Percentiles rank a stretch among this genome's conserved stretches.
phyloP scores from a whole-genome alignment of 2,888 invertebrate genomes.

The Ectobius pallidus region DNA sequence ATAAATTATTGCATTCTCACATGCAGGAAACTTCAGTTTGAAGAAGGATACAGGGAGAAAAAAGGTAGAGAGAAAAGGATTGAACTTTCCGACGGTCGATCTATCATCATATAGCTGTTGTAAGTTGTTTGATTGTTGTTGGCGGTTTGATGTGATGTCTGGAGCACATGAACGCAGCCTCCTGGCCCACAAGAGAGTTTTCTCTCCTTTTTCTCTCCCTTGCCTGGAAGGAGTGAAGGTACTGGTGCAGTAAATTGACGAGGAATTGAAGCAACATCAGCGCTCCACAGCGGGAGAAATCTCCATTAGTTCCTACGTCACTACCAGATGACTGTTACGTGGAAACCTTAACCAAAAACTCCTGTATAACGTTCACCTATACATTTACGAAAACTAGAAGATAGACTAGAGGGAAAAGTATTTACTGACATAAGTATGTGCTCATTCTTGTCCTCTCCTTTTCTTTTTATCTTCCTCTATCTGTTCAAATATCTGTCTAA shows the following conservation, averaged over 20 bases:
- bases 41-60: too few relatives aligned
- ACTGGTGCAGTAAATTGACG: slow-evolving; percentile 29
- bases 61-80: neutral
- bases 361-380: too few relatives aligned
- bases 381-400: too few relatives aligned
- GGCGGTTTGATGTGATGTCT: neutral
- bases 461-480: too few relatives aligned
- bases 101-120: slow-evolving; percentile 8
- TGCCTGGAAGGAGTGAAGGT: slow-evolving; percentile 15
- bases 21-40: too few relatives aligned
- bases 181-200: neutral
- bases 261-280: slow-evolving; percentile 11
- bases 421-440: too few relatives aligned
- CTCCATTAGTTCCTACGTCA: slow-evolving; percentile 9
- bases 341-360: neutral
- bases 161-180: neutral
- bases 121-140: slow-evolving; percentile 9
- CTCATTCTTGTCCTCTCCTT: too few relatives aligned
- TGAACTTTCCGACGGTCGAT: neutral
- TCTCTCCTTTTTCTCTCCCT: neutral
- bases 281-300: slow-evolving; percentile 2
- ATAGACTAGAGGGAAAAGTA: too few relatives aligned
- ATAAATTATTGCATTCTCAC: too few relatives aligned
- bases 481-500: too few relatives aligned
- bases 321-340: neutral